phyloP scores from a whole-genome alignment of 2,113 vertebrate genomes.

The Andinoacara biseriatus region DNA sequence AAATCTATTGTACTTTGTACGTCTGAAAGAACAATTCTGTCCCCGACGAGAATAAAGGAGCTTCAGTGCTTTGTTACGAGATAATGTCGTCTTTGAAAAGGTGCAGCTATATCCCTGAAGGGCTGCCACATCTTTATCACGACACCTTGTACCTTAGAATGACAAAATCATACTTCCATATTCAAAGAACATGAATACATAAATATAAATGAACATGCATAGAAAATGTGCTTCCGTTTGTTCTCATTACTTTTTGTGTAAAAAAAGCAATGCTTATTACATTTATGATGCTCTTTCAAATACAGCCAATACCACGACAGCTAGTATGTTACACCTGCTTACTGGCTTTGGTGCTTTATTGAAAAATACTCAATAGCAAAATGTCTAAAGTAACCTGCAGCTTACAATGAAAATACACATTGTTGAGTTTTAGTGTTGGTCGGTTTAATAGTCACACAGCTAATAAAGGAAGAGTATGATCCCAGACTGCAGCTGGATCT shows the following conservation, averaged over 20 bases:
- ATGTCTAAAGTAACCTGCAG: background rate
- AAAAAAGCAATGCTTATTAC: slow-evolving; percentile 1
- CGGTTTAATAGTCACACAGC: background rate
- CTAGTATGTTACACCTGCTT: background rate
- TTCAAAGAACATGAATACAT: slow-evolving; percentile 50
- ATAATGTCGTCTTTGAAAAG: slow-evolving; percentile 5
- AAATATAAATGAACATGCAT: slow-evolving; percentile 58
- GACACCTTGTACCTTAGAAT: background rate
- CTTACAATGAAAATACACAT: background rate
- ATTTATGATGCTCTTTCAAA: background rate
- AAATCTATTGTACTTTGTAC: background rate
- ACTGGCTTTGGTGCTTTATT: background rate
- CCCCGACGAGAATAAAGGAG: background rate
- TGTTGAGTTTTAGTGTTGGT: background rate
- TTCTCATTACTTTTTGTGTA: background rate
- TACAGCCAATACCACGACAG: background rate
- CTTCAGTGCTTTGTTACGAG: background rate
- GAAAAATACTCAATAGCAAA: background rate
- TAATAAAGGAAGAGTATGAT: background rate
- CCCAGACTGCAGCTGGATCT: background rate
- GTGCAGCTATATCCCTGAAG: slow-evolving; percentile 1
- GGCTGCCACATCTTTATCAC: background rate
- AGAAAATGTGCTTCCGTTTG: slow-evolving; percentile 11
- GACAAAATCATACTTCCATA: slow-evolving; percentile 30
- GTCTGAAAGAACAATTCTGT: background rate